Conservation (phyloP, 2,888 invertebrate species). For the Hesperia comma region DNA sequence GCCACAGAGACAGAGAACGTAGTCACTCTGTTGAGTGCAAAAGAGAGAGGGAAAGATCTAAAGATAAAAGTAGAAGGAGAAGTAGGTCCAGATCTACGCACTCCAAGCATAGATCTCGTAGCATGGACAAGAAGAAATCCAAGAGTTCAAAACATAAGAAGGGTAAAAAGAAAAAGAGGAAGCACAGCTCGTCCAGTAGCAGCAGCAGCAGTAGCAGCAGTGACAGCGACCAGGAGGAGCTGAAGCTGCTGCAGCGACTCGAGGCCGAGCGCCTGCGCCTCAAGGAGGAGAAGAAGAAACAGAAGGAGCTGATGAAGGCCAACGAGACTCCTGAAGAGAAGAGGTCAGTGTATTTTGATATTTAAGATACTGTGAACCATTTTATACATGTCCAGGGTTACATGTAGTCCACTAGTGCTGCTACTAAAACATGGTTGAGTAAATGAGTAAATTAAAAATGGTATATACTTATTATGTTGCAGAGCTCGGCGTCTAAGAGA, state of each 20-base stretch:
- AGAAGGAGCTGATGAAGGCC: conserved; percentile 92
- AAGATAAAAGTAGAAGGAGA: conserved; percentile 45
- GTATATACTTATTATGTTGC: background rate
- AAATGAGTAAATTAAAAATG: too few species aligned
- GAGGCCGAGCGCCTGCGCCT: conserved; percentile 88
- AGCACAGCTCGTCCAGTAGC: conserved; percentile 43
- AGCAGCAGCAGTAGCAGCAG: conserved; percentile 67
- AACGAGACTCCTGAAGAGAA: conserved; percentile 98
- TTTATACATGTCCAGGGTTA: too few species aligned
- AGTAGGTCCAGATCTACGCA: conserved; percentile 47
- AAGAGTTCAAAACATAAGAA: conserved; percentile 54
- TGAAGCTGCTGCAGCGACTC: conserved; percentile 88
- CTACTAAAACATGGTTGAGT: background rate
- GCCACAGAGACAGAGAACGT: conserved; percentile 52
- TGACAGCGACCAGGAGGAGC: conserved; percentile 79
- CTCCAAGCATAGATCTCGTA: conserved; percentile 55
- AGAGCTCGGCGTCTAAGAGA: conserved; percentile 91
- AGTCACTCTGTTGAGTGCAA: conserved; percentile 55
- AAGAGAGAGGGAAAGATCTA: conserved; percentile 49
- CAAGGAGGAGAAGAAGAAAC: conserved; percentile 85
- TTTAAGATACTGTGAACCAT: too few species aligned
- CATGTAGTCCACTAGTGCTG: background rate
- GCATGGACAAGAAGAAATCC: conserved; percentile 50
- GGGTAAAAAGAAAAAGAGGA: conserved; percentile 67
- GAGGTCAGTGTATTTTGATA: conserved; percentile 59